Base-by-base conservation (phyloP, 2,113 vertebrate species). In the Saguinus imperator region DNA sequence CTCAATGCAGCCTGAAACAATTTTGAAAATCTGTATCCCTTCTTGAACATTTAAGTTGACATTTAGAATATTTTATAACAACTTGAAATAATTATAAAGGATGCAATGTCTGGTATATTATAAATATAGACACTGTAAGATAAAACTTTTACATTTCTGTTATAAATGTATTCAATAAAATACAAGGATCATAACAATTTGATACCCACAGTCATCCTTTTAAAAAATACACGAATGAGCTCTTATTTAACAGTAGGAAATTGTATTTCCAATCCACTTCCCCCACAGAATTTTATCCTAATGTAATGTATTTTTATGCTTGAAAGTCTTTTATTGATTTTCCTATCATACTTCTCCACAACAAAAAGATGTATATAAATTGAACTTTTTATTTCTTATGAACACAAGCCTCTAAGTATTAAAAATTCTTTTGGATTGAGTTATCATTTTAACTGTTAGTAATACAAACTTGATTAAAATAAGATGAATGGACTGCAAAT, bases 311-410 rank as follows among this genome's bases (percentile, higher is more conserved):
- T 95, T 98, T 97, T 98, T 97, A 97, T 97, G 97, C 96, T 97
- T 97, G 95, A 97, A 96, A 96, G 96, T 98, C 94, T 98, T 96
- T 96, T 97, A 97, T 98, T 98, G 97, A 97, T 98, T 97, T 97
- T 92, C 43, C 87, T 97, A 95, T 95, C 96, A 95, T 88, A 94
- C 32, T 96, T 97, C 95, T 97, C 70, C 95, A 92, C 40, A 88
- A 96, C 90, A 96, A 91, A 97, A 93, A 94, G 81, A 95, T 95
- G 58, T 95, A 95, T 94, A 98, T 97, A 97, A 94, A 97, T 96
- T 94, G 90, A 95, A 82, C 72, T 87, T 95, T 81, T 82, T 45
- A 96, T 94, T 96, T 95, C 48, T 16, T 85, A 66, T 89, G 87
- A 92, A 72, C 64, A 92, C 52, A 89, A 92, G 45, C 64, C 64